Evolutionary conservation across 2,888 invertebrate genomes (phyloP).

Genomic region (Orthosia cruda): DNA sequence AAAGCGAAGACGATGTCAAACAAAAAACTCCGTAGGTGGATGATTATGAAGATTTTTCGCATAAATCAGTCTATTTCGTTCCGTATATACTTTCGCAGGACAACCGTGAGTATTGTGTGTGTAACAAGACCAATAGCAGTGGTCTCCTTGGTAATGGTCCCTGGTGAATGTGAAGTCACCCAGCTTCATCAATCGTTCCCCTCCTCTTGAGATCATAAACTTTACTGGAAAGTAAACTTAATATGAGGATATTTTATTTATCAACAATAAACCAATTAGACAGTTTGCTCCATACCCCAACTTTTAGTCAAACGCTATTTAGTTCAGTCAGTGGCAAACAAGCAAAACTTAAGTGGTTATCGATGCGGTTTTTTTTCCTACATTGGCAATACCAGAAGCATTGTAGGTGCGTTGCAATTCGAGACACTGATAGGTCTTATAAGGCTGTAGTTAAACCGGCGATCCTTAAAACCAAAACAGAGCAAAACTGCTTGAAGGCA

Average conservation of each 20-base stretch:
- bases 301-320: neutral
- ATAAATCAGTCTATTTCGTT: conserved; percentile 79
- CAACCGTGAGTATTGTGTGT: conserved; percentile 85
- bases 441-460: too few species aligned
- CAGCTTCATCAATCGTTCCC: conserved; percentile 86
- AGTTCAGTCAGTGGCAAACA: neutral
- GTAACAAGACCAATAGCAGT: conserved; percentile 86
- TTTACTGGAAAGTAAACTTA: conserved; percentile 81
- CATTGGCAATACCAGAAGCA: neutral
- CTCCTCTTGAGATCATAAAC: conserved; percentile 87
- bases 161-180: conserved; percentile 88
- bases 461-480: too few species aligned
- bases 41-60: conserved; percentile 87
- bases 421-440: too few species aligned
- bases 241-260: conserved; percentile 62
- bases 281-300: neutral
- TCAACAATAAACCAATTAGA: neutral
- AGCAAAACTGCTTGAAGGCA: too few species aligned
- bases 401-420: too few species aligned
- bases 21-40: conserved; percentile 89
- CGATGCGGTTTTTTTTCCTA: neutral
- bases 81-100: conserved; percentile 84
- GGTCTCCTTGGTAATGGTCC: conserved; percentile 73
- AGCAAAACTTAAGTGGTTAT: neutral
- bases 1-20: conserved; percentile 73